These are phyloP conservation scores for Lagocephalus sceleratus DNA, from an alignment of 2,797 vertebrate species.

Conservation along the genomic window DNA sequence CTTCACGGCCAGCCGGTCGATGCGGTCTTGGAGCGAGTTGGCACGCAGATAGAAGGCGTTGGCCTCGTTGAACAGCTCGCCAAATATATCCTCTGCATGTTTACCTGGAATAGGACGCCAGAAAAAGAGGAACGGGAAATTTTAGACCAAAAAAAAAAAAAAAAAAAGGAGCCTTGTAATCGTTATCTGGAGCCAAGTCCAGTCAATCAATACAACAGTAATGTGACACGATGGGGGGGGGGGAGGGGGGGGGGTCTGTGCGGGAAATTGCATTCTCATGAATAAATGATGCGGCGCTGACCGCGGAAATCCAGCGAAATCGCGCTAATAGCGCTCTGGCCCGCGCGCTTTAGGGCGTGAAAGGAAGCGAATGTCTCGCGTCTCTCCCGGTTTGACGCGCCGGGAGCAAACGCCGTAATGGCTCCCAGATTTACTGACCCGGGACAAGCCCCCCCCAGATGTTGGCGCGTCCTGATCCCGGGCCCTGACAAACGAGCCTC, in stretches of 20 bases:
- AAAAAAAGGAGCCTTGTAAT: slow-evolving; percentile 30
- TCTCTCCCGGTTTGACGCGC: not conserved
- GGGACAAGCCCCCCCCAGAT: not conserved
- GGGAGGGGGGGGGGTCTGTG: too few species aligned
- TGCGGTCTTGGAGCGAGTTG: slow-evolving; percentile 96
- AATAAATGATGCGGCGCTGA: slow-evolving; percentile 34
- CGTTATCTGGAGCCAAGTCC: slow-evolving; percentile 32
- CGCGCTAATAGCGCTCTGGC: not conserved
- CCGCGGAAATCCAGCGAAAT: slow-evolving; percentile 10
- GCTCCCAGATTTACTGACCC: not conserved
- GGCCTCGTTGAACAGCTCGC: slow-evolving; percentile 96
- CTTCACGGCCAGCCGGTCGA: slow-evolving; percentile 97
- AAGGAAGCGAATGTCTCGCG: not conserved
- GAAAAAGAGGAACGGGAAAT: slow-evolving; percentile 11
- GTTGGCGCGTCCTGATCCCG: not conserved
- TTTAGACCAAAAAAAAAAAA: slow-evolving; percentile 20
- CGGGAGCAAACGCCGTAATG: too few species aligned
- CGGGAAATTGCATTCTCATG: slow-evolving; percentile 44
- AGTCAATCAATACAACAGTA: slow-evolving; percentile 50
- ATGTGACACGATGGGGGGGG: slow-evolving; percentile 50
- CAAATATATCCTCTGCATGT: slow-evolving; percentile 98
- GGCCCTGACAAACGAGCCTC: not conserved
- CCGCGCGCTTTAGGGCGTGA: too few species aligned
- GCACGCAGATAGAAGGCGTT: slow-evolving; percentile 96
- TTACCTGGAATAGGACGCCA: slow-evolving; percentile 77